Evolutionary conservation across 2,113 vertebrate species (phyloP), one percentile per base, ranked within the genome.

Genomic region (Taurulus bubalis): DNA sequence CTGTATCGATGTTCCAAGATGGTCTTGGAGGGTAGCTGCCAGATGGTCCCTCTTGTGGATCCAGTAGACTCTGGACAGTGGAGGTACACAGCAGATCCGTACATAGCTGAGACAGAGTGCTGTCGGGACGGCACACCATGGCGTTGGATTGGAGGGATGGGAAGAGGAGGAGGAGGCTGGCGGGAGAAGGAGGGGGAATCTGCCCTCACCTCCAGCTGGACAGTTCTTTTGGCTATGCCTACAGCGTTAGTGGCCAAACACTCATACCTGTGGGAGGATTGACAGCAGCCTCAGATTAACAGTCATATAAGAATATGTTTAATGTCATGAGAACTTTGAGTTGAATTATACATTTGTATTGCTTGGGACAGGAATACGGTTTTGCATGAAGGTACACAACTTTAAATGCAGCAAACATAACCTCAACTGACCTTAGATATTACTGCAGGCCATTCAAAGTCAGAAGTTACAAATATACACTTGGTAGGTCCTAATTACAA

Each of bases 81-180:
- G 28, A 96, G 88, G 84, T 92, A 95, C 38, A 95, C 94, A 30
- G 93, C 94, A 34, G 95, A 95, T 34, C 95, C 94, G 2, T 95
- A 95, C 92, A 94, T 94, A 11, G 95, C 95, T n/a, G 91, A 92
- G 66, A 95, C 90, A 45, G 80, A 82, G 78, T 95, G 94, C 40
- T 93, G 89, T 36, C 84, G 92, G 38, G 92, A 93, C 24, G 91
- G 91, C 40, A 71, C 71, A 60, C 34, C 68, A 22, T 84, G 84
- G 32, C 8, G 82, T 11, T 77, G 84, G 24, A 64, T 66, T 8
- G 84, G 81, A 15, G 86, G 87, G 34, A 89, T 40, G 7, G 86
- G 84, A 71, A 84, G 81, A 76, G 88, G 84, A 71, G 64, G 83
- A 82, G 77, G 81, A 71, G 62, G 79, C n/a, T 79, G 88, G n/a